These are phyloP conservation scores for Coleophora flavipennella DNA, from an alignment of 2,888 invertebrate species.

Conservation along the genomic window DNA sequence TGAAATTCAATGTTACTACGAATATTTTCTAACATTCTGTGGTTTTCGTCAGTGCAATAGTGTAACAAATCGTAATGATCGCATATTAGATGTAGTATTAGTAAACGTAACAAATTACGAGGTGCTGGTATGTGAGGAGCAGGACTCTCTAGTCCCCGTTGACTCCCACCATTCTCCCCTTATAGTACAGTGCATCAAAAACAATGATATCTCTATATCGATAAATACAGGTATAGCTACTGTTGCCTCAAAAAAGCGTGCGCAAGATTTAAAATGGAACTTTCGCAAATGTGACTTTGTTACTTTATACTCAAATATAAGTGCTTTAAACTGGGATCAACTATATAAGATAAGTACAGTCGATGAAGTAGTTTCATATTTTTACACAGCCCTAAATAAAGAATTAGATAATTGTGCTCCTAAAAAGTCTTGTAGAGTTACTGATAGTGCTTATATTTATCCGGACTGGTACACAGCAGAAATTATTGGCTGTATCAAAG, in stretches of 20 bases:
- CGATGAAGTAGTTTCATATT: slow-evolving; percentile 3
- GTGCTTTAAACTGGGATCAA: slow-evolving; percentile 7
- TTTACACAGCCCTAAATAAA: slow-evolving; percentile 2
- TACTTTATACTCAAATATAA: slow-evolving; percentile 4
- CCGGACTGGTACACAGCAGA: too few species aligned
- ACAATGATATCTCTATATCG: not conserved
- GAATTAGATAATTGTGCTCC: too few species aligned
- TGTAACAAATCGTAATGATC: slow-evolving; percentile 10
- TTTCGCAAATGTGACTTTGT: slow-evolving; percentile 12
- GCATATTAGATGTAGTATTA: slow-evolving; percentile 2
- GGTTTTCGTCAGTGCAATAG: slow-evolving; percentile 13
- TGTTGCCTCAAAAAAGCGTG: not conserved
- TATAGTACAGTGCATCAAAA: not conserved
- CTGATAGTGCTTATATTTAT: too few species aligned
- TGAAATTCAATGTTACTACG: slow-evolving; percentile 9
- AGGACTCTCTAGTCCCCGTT: not conserved
- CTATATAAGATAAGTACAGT: slow-evolving; percentile 4
- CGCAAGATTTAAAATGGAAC: slow-evolving; percentile 9
- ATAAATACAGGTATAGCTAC: too few species aligned
- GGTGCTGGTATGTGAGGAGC: not conserved
- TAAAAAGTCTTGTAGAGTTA: too few species aligned
- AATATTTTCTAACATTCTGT: slow-evolving; percentile 15
- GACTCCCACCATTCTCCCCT: slow-evolving; percentile 10
- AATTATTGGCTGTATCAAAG: too few species aligned
- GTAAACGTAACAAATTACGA: not conserved